These are phyloP conservation scores for Heteromormyrus szaboi DNA, from an alignment of 2,797 vertebrate genomes.

Conservation along the genomic window DNA sequence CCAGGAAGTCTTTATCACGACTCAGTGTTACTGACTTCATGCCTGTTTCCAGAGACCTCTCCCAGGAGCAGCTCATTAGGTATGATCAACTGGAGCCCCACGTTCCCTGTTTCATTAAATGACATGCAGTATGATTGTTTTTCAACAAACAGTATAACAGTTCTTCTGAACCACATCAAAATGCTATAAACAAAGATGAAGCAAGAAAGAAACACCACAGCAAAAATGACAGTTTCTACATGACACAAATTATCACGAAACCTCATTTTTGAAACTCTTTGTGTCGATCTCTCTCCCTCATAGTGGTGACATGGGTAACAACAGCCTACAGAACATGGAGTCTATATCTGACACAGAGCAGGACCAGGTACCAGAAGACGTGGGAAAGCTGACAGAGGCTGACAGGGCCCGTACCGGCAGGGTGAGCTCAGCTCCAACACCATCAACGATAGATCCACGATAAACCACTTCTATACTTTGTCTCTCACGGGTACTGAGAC, in stretches of 20 bases:
- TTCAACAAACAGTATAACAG: neutral
- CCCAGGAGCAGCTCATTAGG: constrained; percentile 73
- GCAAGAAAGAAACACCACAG: neutral
- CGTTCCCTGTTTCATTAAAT: neutral
- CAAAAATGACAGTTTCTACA: neutral
- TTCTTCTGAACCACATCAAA: neutral
- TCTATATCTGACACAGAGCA: constrained; percentile 53
- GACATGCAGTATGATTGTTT: neutral
- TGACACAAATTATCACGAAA: neutral
- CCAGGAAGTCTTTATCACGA: constrained; percentile 65
- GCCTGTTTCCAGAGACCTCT: constrained; percentile 71
- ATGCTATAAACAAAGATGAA: neutral
- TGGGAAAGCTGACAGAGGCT: constrained; percentile 47
- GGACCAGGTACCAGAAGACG: constrained; percentile 32
- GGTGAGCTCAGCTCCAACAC: constrained; percentile 51
- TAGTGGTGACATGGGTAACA: constrained; percentile 70
- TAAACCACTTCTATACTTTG: neutral
- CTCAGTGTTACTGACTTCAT: constrained; percentile 71
- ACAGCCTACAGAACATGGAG: constrained; percentile 69
- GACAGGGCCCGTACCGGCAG: constrained; percentile 54
- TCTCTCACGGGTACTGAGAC: neutral
- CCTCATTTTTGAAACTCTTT: neutral
- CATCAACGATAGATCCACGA: neutral
- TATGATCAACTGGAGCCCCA: constrained; percentile 31
- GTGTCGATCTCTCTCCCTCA: neutral